Conservation (phyloP, 2,113 vertebrate genomes). For the Tylochromis polylepis region DNA sequence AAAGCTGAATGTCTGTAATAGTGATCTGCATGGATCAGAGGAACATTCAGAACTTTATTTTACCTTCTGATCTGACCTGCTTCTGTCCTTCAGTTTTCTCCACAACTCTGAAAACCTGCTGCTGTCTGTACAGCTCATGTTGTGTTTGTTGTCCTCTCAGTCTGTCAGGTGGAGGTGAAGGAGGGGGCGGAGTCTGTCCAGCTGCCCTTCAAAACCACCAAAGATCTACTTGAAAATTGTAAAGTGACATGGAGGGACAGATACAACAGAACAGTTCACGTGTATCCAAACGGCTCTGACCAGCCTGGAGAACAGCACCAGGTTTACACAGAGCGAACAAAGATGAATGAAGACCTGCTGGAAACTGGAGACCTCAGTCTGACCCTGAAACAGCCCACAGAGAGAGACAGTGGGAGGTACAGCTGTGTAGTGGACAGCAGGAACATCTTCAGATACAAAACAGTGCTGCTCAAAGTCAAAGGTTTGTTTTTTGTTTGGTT, state of each 20-base stretch:
- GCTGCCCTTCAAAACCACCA: neutral
- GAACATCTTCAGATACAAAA: too few species aligned
- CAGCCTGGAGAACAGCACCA: rapidly evolving
- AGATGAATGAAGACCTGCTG: neutral
- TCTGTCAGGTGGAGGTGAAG: too few species aligned
- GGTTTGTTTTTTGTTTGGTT: too few species aligned
- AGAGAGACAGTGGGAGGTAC: too few species aligned
- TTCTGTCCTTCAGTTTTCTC: neutral
- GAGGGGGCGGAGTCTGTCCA: rapidly evolving
- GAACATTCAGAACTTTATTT: too few species aligned
- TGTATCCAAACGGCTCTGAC: neutral
- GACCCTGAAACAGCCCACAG: too few species aligned
- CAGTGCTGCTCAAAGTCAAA: too few species aligned
- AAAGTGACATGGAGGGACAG: neutral
- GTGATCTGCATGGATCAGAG: too few species aligned
- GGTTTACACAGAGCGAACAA: neutral
- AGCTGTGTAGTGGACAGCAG: too few species aligned
- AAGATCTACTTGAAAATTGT: neutral
- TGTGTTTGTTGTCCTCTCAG: too few species aligned
- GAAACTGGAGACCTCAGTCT: too few species aligned
- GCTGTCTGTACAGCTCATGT: neutral
- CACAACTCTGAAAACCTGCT: neutral
- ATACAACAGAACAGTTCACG: rapidly evolving
- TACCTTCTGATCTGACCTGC: neutral
- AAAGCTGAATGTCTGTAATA: too few species aligned